A percentile compares a stretch with the other conserved stretches of the same genome.
These are phyloP conservation scores for Epinephelus coioides DNA, from an alignment of 2,797 vertebrate species.

Conservation along the genomic window DNA sequence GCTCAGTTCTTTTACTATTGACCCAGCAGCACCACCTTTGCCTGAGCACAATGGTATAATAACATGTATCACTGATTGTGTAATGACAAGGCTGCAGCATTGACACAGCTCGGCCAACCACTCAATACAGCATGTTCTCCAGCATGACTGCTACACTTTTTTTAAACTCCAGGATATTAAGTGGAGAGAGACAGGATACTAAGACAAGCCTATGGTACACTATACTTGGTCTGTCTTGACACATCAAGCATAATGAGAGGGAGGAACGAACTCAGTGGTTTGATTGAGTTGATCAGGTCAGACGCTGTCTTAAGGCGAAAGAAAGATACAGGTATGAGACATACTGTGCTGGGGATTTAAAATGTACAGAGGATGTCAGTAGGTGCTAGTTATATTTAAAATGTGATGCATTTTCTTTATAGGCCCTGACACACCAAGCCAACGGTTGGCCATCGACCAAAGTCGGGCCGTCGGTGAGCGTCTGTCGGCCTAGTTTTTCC, in stretches of 20 bases:
- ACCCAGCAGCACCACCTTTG: slow-evolving; percentile 17
- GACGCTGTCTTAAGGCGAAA: not conserved
- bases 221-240: not conserved
- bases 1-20: not conserved
- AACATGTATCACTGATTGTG: slow-evolving; percentile 43
- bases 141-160: slow-evolving; percentile 31
- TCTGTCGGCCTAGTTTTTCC: too few species aligned
- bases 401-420: not conserved
- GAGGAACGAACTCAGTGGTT: not conserved
- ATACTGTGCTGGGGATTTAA: not conserved
- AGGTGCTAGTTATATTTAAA: not conserved
- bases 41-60: not conserved
- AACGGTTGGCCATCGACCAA: too few species aligned
- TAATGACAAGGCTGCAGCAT: slow-evolving; percentile 29
- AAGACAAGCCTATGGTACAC: not conserved
- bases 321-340: not conserved
- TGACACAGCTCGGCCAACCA: slow-evolving; percentile 24
- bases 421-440: too few species aligned
- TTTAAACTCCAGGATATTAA: slow-evolving; percentile 35
- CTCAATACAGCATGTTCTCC: slow-evolving; percentile 32
- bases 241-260: not conserved
- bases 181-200: slow-evolving; percentile 14
- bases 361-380: not conserved
- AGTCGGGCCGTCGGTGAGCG: too few species aligned
- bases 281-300: slow-evolving; percentile 6